Conservation (phyloP, 2,888 invertebrate species). For the Micoletzkya japonica region DNA sequence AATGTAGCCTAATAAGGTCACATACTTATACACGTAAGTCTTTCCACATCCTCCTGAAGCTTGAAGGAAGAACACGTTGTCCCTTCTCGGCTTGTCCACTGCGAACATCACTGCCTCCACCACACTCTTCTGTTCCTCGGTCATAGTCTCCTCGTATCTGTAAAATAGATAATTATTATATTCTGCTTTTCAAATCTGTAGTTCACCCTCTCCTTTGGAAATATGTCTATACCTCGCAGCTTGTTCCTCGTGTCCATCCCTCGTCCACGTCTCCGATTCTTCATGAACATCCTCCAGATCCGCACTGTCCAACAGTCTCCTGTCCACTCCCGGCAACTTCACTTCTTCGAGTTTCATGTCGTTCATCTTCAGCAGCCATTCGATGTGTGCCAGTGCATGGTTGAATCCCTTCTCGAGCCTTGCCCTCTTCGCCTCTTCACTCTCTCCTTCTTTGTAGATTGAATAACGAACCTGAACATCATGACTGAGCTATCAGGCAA, state of each 20-base stretch:
- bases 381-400: not conserved
- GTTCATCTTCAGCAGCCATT: not conserved
- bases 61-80: slow-evolving; percentile 6
- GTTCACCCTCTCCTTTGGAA: not conserved
- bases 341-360: no score
- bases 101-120: not conserved
- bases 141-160: not conserved
- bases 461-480: no score
- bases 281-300: no score
- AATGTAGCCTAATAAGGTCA: not conserved
- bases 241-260: no score
- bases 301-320: no score
- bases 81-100: not conserved
- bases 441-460: no score
- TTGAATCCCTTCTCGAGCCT: not conserved
- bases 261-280: no score
- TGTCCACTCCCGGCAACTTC: no score
- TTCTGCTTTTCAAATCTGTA: not conserved
- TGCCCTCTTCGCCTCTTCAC: no score
- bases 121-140: not conserved
- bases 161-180: not conserved
- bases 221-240: not conserved
- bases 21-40: slow-evolving; percentile 1
- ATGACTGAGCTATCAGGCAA: no score
- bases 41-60: slow-evolving; percentile 11